Evolutionary conservation across 2,113 vertebrate species (phyloP).

Genomic region (Numida meleagris): DNA sequence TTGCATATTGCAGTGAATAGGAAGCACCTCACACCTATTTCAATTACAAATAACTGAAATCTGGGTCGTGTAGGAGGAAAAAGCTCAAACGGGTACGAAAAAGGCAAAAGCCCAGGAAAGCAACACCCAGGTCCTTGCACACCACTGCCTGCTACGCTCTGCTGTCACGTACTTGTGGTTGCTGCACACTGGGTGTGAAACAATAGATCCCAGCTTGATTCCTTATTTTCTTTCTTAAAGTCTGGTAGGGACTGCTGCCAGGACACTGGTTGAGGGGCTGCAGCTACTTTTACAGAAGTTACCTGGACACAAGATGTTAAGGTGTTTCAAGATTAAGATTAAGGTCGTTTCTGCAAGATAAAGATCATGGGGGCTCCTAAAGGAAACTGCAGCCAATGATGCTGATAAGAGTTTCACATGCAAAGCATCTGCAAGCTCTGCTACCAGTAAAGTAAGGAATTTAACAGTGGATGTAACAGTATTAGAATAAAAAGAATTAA

Average conservation of each 20-base stretch:
- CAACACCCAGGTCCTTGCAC: neutral
- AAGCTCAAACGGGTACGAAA: neutral
- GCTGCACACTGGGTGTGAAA: neutral
- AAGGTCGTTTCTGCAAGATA: neutral
- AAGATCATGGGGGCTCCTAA: neutral
- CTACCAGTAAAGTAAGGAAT: neutral
- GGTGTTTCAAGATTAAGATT: neutral
- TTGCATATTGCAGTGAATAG: neutral
- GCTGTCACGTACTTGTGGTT: neutral
- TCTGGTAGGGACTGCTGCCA: neutral
- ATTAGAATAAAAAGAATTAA: neutral
- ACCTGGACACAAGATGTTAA: neutral
- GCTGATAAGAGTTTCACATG: neutral
- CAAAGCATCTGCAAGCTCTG: neutral
- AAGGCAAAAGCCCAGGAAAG: neutral
- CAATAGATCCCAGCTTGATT: neutral
- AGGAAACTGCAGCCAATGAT: neutral
- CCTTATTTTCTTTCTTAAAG: neutral
- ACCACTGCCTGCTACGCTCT: neutral
- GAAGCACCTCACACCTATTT: neutral
- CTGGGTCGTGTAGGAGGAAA: neutral
- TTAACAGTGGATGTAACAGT: neutral
- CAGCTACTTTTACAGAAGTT: neutral
- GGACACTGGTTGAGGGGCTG: neutral
- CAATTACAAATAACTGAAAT: neutral